These are phyloP conservation scores for Leptoteleia sp. DNA, from an alignment of 1,140 invertebrate genomes.

Conservation along the genomic window DNA sequence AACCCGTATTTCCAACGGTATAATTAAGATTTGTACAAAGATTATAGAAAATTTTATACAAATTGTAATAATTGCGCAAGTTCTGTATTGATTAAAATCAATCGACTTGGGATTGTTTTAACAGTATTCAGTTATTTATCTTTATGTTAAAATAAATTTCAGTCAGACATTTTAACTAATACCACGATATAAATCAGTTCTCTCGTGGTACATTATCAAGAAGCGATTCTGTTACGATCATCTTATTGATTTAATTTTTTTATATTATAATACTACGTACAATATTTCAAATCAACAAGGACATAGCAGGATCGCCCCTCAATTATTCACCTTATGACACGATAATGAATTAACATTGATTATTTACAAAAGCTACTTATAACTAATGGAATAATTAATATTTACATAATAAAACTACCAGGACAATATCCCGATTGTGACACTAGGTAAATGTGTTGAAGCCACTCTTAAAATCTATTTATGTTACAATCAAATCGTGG, in stretches of 20 bases:
- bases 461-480: conserved; percentile 47
- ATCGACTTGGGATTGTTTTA: conserved; percentile 12
- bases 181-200: conserved; percentile 74
- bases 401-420: conserved; percentile 60
- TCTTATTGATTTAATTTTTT: conserved; percentile 11
- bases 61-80: conserved; percentile 61
- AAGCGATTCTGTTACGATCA: conserved; percentile 14
- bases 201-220: conserved; percentile 64
- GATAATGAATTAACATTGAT: conserved; percentile 50
- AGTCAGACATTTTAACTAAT: conserved; percentile 51
- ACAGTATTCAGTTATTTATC: conserved; percentile 26
- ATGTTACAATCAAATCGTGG: conserved; percentile 59
- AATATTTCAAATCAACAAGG: conserved; percentile 9
- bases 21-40: conserved; percentile 73
- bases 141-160: conserved; percentile 39
- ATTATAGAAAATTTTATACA: conserved; percentile 74
- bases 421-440: conserved; percentile 27
- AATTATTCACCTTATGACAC: conserved; percentile 52
- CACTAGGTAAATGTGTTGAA: conserved; percentile 50
- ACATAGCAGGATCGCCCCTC: conserved; percentile 23
- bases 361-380: conserved; percentile 74
- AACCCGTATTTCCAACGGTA: conserved; percentile 50
- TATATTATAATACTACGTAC: conserved; percentile 43
- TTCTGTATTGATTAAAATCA: conserved; percentile 30
- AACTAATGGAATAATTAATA: conserved; percentile 63